Base-by-base conservation (phyloP, 2,113 vertebrate species). In the Callopanchax toddi region DNA sequence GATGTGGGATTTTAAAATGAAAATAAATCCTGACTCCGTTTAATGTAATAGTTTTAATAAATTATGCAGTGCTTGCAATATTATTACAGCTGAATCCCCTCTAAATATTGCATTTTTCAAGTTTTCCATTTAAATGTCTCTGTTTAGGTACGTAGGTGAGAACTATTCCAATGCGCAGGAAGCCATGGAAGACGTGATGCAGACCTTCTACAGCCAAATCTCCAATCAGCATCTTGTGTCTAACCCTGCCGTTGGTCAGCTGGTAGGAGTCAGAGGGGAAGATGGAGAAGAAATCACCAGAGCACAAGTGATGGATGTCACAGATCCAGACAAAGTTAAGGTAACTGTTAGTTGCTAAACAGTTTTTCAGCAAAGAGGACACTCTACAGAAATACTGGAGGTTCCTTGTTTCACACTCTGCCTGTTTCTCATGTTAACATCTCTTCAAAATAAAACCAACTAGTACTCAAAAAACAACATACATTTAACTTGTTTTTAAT, bases 91-190 rank as follows among this genome's bases (percentile, higher is more conserved):
- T n/a, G n/a, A n/a, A n/a, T n/a, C n/a, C n/a, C n/a, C n/a, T n/a
- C n/a, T n/a, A n/a, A n/a, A n/a, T n/a, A n/a, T n/a, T n/a, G n/a
- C n/a, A n/a, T n/a, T n/a, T n/a, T n/a, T n/a, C n/a, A n/a, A n/a
- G 1, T 6, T 42, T 17, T 9, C 2, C 4, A 6, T 57, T 22
- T 45, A 3, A 43, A 26, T 32, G 6, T 60, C 1, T 56, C 9
- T 54, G 2, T 22, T 50, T 66, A 99, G 97, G 78, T 98, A 95
- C 74, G 92, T 98, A n/a, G 95, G 96, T 2, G 88, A 94, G 79
- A 91, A 89, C 59, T 97, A 96, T 84, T 99, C 97, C 23, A 85
- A 83, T 1, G 92, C 95, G 25, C 95, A 94, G 76, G 95, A 98
- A 18, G 79, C 89, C 68, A 94, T 98, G 94, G 96, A 98, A 77